Conservation (phyloP, 2,797 vertebrate genomes). For the Diglossa cyanea region DNA sequence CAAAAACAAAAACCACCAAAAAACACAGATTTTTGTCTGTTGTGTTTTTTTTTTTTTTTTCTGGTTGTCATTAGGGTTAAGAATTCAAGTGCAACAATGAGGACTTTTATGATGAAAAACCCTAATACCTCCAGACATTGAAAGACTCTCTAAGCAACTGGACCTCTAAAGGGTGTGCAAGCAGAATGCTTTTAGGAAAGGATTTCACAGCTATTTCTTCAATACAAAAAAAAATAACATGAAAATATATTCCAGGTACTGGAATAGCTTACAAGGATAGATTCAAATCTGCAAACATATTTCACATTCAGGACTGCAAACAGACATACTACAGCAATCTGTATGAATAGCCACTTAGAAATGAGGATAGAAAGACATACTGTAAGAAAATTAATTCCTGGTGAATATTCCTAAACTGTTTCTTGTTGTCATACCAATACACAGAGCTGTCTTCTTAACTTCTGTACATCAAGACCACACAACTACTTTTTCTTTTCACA, state of each 20-base stretch:
- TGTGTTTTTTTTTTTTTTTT: background rate
- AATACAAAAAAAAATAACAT: background rate
- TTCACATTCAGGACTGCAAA: background rate
- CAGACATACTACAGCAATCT: background rate
- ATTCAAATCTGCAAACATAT: background rate
- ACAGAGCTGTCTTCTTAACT: background rate
- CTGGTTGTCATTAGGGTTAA: background rate
- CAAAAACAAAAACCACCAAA: background rate
- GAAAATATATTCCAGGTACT: background rate
- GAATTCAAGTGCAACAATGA: background rate
- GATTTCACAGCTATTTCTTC: background rate
- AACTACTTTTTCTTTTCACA: background rate
- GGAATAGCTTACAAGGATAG: background rate
- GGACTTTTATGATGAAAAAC: background rate
- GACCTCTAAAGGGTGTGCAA: background rate
- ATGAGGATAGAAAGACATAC: background rate
- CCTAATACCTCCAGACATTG: background rate
- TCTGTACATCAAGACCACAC: background rate
- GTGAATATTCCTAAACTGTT: background rate
- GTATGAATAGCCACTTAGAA: background rate
- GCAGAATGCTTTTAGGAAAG: background rate
- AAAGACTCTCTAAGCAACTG: background rate
- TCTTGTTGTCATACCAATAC: background rate
- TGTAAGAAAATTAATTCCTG: background rate
- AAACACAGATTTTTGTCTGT: accelerated